Evolutionary conservation across 2,888 invertebrate species (phyloP).

Genomic region (Apotomis capreana): DNA sequence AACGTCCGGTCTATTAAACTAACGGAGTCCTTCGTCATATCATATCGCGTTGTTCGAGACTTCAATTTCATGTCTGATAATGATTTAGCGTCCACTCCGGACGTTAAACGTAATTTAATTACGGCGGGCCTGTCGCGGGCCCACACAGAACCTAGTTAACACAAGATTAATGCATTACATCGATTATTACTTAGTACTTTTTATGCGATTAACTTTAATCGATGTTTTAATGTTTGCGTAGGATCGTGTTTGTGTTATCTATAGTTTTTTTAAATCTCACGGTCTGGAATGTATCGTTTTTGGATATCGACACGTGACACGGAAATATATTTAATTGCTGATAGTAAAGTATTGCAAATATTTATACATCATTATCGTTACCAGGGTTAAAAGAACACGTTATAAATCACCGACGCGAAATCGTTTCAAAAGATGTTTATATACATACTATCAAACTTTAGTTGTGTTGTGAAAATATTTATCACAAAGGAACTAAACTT

Average conservation of each 20-base stretch:
- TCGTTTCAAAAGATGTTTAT: too few species aligned
- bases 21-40: constrained; percentile 44
- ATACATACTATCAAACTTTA: too few species aligned
- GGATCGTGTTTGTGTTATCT: background rate
- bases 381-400: too few species aligned
- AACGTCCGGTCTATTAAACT: constrained; percentile 18
- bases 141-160: constrained; percentile 76
- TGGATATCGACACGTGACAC: too few species aligned
- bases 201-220: constrained; percentile 28
- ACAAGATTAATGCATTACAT: constrained; percentile 74
- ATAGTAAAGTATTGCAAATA: too few species aligned
- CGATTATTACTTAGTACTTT: constrained; percentile 46
- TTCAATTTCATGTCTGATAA: constrained; percentile 62
- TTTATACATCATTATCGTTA: too few species aligned
- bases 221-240: constrained; percentile 9
- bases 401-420: background rate
- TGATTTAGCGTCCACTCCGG: constrained; percentile 71
- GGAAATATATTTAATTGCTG: too few species aligned
- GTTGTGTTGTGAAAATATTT: too few species aligned
- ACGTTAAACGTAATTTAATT: constrained; percentile 77
- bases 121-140: constrained; percentile 71
- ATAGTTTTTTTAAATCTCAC: background rate
- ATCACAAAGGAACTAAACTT: too few species aligned
- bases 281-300: background rate
- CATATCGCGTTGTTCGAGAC: constrained; percentile 51